Evolutionary conservation across 2,113 vertebrate species (phyloP).

Genomic region (Platichthys flesus): DNA sequence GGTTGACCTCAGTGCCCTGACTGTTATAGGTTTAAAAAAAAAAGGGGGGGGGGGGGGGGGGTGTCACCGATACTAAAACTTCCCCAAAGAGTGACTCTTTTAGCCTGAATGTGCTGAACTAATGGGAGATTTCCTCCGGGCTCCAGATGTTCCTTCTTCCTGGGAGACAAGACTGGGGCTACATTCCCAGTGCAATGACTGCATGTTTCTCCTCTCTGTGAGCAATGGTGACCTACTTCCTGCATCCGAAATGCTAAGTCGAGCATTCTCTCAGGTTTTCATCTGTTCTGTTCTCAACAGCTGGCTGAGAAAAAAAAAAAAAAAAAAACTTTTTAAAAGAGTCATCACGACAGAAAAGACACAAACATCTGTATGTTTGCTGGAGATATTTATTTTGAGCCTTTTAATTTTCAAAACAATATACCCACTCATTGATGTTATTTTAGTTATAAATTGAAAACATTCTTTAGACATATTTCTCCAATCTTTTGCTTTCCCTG

Average conservation of each 20-base stretch:
- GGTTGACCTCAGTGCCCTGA: background rate
- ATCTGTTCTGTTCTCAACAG: constrained; percentile 7
- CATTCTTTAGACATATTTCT: no score
- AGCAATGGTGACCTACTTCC: constrained; percentile 52
- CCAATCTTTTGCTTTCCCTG: background rate
- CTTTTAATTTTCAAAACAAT: background rate
- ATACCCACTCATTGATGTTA: no score
- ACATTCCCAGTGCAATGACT: constrained; percentile 53
- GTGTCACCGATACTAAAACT: background rate
- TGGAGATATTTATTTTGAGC: background rate
- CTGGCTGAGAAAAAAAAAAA: background rate
- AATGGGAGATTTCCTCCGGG: constrained; percentile 58
- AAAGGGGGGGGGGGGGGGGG: no score
- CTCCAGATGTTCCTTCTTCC: constrained; percentile 69
- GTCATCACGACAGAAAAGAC: background rate
- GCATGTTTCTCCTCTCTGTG: constrained; percentile 16
- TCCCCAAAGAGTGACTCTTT: constrained; percentile 6
- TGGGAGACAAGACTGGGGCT: constrained; percentile 41
- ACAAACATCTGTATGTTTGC: background rate
- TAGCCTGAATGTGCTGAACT: constrained; percentile 41
- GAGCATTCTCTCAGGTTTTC: constrained; percentile 6
- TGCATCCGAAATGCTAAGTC: constrained; percentile 12
- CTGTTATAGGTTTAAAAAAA: constrained; percentile 3
- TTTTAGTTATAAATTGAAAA: no score
- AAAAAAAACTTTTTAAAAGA: background rate